Percentiles rank a stretch among this genome's conserved stretches.
These are phyloP conservation scores for Phrynosoma blainvillii DNA, from an alignment of 2,113 vertebrate genomes.

Conservation along the genomic window DNA sequence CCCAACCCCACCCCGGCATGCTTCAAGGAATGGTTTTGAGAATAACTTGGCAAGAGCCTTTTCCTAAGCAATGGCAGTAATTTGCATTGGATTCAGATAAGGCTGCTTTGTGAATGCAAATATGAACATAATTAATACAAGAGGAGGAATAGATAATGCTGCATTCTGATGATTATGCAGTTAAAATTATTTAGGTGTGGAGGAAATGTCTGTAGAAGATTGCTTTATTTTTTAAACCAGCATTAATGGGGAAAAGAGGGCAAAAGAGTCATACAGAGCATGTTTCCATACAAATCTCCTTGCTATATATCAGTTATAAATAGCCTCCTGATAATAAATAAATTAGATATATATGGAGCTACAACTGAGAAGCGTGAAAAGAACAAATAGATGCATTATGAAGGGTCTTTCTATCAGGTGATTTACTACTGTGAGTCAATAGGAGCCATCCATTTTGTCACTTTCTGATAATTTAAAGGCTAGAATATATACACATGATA, in stretches of 20 bases:
- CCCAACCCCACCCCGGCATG: background rate
- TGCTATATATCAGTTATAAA: constrained; percentile 63
- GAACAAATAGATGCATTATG: constrained; percentile 42
- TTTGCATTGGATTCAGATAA: constrained; percentile 72
- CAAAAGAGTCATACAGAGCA: constrained; percentile 61
- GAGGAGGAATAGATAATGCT: constrained; percentile 51
- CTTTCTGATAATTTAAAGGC: constrained; percentile 56
- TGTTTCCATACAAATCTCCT: constrained; percentile 53
- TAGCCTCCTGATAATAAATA: constrained; percentile 51
- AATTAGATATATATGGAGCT: constrained; percentile 61
- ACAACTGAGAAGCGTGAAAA: constrained; percentile 54
- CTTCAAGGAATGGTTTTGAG: constrained; percentile 55
- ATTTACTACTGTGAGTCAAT: constrained; percentile 52
- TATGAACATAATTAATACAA: constrained; percentile 71
- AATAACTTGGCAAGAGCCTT: constrained; percentile 55
- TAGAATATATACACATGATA: constrained; percentile 35
- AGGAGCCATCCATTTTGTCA: constrained; percentile 45
- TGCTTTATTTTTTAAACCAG: constrained; percentile 55
- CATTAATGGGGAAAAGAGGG: constrained; percentile 59
- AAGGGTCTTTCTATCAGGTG: constrained; percentile 61
- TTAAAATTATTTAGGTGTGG: constrained; percentile 66
- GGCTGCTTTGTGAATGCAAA: constrained; percentile 71
- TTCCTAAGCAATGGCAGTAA: constrained; percentile 60
- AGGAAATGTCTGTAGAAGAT: constrained; percentile 51
- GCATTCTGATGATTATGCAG: constrained; percentile 49